Evolutionary conservation across 2,888 invertebrate genomes (phyloP), one percentile per base, ranked within the genome.

Genomic region (Punctoribates punctum): DNA sequence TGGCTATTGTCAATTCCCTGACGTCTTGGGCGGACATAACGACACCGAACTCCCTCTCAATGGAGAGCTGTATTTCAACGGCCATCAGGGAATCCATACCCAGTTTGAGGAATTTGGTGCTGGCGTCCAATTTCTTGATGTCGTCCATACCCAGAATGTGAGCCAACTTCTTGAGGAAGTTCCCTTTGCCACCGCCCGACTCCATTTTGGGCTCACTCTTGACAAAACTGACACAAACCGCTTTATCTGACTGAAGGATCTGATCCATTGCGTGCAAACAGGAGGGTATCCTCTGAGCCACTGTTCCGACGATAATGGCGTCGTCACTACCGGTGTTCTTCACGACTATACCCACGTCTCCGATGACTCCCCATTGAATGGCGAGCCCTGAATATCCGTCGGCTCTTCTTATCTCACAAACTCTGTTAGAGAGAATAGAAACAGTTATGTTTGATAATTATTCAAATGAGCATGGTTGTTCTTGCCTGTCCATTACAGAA

Each of bases 21-120:
- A 97, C 94, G 85, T 96, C 96, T 84, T 94, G 93, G 80, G 95
- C 92, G 78, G 92, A 90, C 78, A 98, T 86, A 27, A 93, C 90
- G 77, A 97, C 85, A 84, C 97, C 96, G 85, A 91, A 96, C 82
- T 92, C 93, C 77, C 96, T 88, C 84, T 96, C 96, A 74, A 97
- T 86, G 0, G 93, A 93, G 85, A 96, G 96, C 84, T 97, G 97
- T 82, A 99, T 95, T 87, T 99, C 98, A 1, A 98, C 96, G 67
- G 96, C 96, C 98, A 98, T 98, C 80, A 99, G 86, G 1, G 97
- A 97, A 84, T 99, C 98, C 90, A 99, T 93, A 78, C 98, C 98
- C 54, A 99, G 88, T 84, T 99, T 98, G 42, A 94, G 94, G 67
- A 99, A 86, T 54, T 90, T 91, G 8, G 91, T 88, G 42, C 88